Evolutionary conservation across 2,797 vertebrate genomes (phyloP), one percentile per base, ranked within the genome.

Genomic region (Eupleurogrammus muticus): DNA sequence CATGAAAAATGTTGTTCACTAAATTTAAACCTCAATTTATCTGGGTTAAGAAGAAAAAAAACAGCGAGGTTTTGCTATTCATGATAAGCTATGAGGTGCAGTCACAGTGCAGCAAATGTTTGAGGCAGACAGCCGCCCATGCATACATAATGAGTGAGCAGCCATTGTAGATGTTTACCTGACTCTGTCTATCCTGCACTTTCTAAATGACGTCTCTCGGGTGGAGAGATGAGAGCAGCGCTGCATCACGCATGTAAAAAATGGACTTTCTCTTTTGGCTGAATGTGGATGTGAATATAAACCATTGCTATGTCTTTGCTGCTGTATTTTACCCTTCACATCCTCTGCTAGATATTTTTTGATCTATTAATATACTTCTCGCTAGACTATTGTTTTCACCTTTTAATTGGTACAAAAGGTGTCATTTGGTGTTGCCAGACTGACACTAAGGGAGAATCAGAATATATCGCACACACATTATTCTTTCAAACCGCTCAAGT

Each of bases 161-260:
- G 77, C 80, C 63, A 42, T 63, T 56, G 66, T 73, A 55, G 77
- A 54, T 77, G 76, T 85, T 80, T 73, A 81, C 78, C 77, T 80
- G 72, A 50, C 73, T 79, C 49, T 32, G 67, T 79, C 61, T 68
- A 53, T 74, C 66, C 53, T 17, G 62, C 36, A 2, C 66, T 81
- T 60, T 67, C 56, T 48, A 73, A 74, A 70, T 6, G 36, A 69
- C 16, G 47, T 28, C 67, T 80, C 61, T 44, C 36, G 59, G 60
- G 57, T 1, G 56, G 35, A 34, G 57, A 7, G 77, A 49, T 16
- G 63, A 58, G 50, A 1, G 62, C 59, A 57, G 48, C 2, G 20
- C 69, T 54, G 59, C 55, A 10, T 49, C 73, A 47, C 1, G 70
- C 69, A 78, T 68, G 54, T 58, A 46, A 59, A 82, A 72, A 66